A percentile compares a stretch with the other conserved stretches of the same genome.
phyloP scores from a whole-genome alignment of 2,888 invertebrate genomes.

The Dolichopus griseipennis region DNA sequence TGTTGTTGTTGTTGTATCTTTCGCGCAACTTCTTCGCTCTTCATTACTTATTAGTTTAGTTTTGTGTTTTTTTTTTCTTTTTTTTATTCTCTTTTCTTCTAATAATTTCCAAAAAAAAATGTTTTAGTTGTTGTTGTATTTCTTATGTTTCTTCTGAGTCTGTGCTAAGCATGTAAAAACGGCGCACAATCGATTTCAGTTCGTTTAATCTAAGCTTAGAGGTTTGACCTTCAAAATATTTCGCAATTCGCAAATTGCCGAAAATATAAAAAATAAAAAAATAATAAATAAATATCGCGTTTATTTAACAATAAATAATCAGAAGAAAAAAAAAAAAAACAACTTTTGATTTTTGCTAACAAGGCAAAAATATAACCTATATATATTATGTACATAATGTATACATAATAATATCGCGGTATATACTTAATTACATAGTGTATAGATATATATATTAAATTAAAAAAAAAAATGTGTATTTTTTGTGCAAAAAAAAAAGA shows the following conservation, averaged over 20 bases:
- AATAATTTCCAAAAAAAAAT: background rate
- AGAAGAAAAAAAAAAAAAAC: background rate
- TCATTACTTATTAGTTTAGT: background rate
- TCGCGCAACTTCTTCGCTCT: background rate
- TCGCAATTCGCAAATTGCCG: slow-evolving; percentile 4
- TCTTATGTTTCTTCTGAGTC: background rate
- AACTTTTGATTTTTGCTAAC: slow-evolving; percentile 1
- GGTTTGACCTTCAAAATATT: slow-evolving; percentile 6
- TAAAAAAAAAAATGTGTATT: background rate
- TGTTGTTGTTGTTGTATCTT: too few relatives aligned
- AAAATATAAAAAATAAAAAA: background rate
- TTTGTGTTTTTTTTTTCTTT: background rate
- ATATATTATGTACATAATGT: background rate
- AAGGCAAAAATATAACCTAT: background rate
- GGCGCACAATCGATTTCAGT: slow-evolving; percentile 3
- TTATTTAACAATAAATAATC: background rate
- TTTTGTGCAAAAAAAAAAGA: background rate
- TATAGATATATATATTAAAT: background rate
- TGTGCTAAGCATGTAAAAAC: slow-evolving; percentile 4
- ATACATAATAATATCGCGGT: background rate
- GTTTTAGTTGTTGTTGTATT: too few relatives aligned
- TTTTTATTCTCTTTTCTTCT: background rate
- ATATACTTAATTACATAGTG: background rate
- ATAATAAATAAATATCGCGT: background rate
- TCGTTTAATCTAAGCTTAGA: slow-evolving; percentile 6